phyloP scores from a whole-genome alignment of 2,797 vertebrate species.

The Thripadectes ignobilis region DNA sequence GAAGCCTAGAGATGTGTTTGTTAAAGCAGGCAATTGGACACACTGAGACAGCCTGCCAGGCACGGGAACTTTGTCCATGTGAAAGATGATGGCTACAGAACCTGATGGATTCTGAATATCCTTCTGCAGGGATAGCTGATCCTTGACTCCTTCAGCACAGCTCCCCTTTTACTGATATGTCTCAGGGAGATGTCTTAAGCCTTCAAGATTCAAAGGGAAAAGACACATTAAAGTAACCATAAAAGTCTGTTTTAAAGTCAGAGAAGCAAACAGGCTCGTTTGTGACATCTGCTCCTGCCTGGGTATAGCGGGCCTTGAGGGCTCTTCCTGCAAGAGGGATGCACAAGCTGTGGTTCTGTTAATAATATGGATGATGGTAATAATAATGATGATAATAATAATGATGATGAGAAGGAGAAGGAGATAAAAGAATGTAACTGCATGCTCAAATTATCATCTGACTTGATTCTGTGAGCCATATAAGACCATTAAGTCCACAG shows the following conservation, averaged over 20 bases:
- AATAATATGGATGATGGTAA: background rate
- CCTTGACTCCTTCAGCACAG: background rate
- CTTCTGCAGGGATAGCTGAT: background rate
- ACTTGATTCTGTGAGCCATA: background rate
- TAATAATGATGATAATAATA: background rate
- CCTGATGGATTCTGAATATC: background rate
- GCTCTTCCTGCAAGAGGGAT: background rate
- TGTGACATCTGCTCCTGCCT: background rate
- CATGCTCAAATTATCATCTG: background rate
- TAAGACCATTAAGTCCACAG: background rate
- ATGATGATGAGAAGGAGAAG: background rate
- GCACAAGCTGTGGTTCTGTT: background rate
- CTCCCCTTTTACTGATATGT: background rate
- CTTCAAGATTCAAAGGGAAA: background rate
- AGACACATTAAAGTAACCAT: background rate
- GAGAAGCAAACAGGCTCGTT: background rate
- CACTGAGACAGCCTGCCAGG: background rate
- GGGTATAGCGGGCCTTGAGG: background rate
- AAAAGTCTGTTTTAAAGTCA: background rate
- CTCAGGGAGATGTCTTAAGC: background rate
- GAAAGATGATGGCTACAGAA: conserved; percentile 15
- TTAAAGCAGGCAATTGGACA: conserved; percentile 44
- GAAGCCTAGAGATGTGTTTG: conserved; percentile 43
- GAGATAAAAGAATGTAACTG: background rate
- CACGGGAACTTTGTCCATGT: background rate